These are phyloP conservation scores for Callyntrura guangdongensis DNA, from an alignment of 2,888 invertebrate species.

Conservation along the genomic window DNA sequence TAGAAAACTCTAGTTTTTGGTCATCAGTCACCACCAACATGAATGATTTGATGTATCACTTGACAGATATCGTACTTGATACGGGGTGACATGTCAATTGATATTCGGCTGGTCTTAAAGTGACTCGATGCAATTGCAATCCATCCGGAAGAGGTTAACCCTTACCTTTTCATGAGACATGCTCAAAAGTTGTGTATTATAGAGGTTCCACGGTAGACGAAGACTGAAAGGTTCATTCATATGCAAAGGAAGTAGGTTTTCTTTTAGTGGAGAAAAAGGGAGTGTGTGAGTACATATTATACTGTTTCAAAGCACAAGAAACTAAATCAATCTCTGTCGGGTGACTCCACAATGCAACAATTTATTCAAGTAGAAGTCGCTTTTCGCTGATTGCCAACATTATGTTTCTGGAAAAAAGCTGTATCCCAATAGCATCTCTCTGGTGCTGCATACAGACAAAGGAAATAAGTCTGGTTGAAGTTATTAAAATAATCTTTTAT, in stretches of 20 bases:
- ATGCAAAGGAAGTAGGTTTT: slow-evolving; percentile 64
- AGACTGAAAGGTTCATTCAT: slow-evolving; percentile 68
- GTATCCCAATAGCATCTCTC: not conserved
- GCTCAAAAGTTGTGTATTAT: not conserved
- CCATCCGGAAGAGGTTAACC: not conserved
- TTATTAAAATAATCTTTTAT: slow-evolving; percentile 70
- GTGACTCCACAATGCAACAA: not conserved
- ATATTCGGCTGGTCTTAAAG: slow-evolving; percentile 49
- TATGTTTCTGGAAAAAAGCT: not conserved
- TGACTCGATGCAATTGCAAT: slow-evolving; percentile 43
- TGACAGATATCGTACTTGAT: slow-evolving; percentile 67
- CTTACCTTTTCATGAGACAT: not conserved
- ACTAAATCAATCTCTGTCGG: slow-evolving; percentile 74
- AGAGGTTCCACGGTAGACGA: not conserved
- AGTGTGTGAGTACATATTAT: slow-evolving; percentile 2
- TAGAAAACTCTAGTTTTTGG: slow-evolving; percentile 10
- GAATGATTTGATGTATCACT: slow-evolving; percentile 21
- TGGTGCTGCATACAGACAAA: not conserved
- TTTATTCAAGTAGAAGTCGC: slow-evolving; percentile 40
- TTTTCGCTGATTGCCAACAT: slow-evolving; percentile 58
- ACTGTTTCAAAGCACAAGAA: slow-evolving; percentile 43
- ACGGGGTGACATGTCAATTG: slow-evolving; percentile 62
- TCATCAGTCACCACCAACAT: slow-evolving; percentile 58
- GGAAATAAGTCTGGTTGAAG: slow-evolving; percentile 25
- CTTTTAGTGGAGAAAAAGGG: slow-evolving; percentile 1